phyloP scores from a whole-genome alignment of 2,797 vertebrate genomes.

The Scolopax rusticola region DNA sequence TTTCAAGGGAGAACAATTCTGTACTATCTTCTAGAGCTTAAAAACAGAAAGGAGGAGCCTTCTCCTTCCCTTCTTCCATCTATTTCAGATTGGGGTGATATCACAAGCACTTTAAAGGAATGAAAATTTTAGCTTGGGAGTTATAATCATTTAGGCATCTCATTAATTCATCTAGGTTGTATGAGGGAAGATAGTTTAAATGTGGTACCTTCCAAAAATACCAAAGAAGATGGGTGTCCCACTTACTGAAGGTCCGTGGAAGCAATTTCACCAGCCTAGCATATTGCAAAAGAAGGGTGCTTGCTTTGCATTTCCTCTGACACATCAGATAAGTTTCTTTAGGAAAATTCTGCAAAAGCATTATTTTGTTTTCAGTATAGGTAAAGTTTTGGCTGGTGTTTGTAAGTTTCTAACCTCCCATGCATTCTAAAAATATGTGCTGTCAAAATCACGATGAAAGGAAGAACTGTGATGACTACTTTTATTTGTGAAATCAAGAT shows the following conservation, averaged over 20 bases:
- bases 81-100: neutral
- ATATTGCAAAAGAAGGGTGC: neutral
- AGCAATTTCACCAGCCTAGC: neutral
- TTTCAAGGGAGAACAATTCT: neutral
- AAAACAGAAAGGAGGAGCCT: neutral
- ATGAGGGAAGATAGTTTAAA: neutral
- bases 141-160: neutral
- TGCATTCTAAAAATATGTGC: neutral
- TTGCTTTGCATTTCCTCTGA: neutral
- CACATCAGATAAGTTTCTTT: neutral
- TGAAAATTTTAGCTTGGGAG: neutral
- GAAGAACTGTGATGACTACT: neutral
- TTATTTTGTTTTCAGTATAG: neutral
- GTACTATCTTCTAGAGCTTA: neutral
- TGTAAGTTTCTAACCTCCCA: neutral
- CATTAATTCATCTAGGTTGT: neutral
- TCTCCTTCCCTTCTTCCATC: neutral
- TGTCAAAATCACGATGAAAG: neutral
- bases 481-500: neutral
- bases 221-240: neutral
- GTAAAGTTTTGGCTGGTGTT: neutral
- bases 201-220: neutral
- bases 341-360: neutral
- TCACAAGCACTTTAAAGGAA: neutral
- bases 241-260: neutral